Evolutionary conservation across 2,797 vertebrate species (phyloP).

Genomic region (Tympanoctomys barrerae): DNA sequence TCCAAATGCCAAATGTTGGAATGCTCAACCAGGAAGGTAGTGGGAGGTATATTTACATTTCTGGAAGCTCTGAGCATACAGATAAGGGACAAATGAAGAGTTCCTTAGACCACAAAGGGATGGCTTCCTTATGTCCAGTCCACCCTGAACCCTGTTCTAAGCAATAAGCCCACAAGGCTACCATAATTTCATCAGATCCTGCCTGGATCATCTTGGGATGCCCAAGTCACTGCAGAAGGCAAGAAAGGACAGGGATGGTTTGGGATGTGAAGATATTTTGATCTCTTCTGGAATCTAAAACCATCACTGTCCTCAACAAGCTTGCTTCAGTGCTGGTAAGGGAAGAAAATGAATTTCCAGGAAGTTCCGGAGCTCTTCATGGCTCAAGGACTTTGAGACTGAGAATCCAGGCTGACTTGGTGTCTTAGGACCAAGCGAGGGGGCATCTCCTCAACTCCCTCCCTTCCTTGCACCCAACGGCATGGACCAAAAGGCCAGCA

Average conservation of each 20-base stretch:
- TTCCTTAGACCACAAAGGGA: neutral
- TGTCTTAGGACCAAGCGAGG: neutral
- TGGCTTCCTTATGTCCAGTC: neutral
- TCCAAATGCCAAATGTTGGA: neutral
- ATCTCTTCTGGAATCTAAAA: constrained; percentile 49
- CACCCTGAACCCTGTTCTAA: constrained; percentile 1
- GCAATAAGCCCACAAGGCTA: neutral
- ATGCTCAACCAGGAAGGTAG: neutral
- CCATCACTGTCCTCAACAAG: neutral
- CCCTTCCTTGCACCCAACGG: neutral
- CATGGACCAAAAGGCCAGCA: constrained; percentile 24
- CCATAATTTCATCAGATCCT: neutral
- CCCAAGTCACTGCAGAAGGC: neutral
- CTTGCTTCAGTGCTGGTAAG: constrained; percentile 39
- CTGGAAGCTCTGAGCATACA: neutral
- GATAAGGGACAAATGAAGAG: neutral
- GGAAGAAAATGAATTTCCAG: constrained; percentile 9
- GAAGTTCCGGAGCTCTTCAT: neutral
- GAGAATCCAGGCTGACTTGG: neutral
- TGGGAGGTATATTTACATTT: neutral
- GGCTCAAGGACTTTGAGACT: constrained; percentile 1
- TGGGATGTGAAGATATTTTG: neutral
- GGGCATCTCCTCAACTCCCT: neutral
- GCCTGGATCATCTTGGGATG: neutral
- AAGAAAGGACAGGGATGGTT: neutral